Evolutionary conservation across 2,888 invertebrate genomes (phyloP), one percentile per base, ranked within the genome.

Genomic region (Gisinianus flammeolus): DNA sequence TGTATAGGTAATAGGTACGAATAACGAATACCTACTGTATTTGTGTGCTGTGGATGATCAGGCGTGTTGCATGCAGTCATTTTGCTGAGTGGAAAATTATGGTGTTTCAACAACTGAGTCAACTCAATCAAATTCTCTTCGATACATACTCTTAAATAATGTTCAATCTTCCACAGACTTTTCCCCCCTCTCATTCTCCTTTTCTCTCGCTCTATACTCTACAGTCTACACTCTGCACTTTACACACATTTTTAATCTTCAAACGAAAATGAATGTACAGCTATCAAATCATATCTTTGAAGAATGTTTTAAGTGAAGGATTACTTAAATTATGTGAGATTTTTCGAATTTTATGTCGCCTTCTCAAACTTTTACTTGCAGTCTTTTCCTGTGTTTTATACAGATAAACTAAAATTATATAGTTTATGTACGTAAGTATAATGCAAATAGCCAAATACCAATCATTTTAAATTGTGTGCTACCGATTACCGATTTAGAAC

Each of bases 71-170:
- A 62, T 62, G 62, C 26, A 62, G 26, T 62, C 12, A 28, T 6
- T n/a, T n/a, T 28, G 19, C 67, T 74, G 74, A 74, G 74, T 74
- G 74, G 74, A 66, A 74, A 74, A 74, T 74, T 74, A 74, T 66
- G 33, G 66, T 64, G 64, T 66, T 66, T 28, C 74, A 74, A 12
- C 35, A 33, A 24, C 66, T 62, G 44, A 74, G 74, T 74, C 66
- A 74, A 74, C 74, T 74, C 74, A 74, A 74, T 74, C 74, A 74
- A 74, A 74, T 64, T 74, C 66, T 64, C 30, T 64, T 2, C n/a
- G 8, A 31, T 33, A 31, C 67, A 30, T 33, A 31, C 19, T 33
- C 16, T 22, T 12, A 16, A 67, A 30, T 30, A 31, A 28, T 26
- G 2, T 64, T 26, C 64, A 24, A 64, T 22, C 28, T 64, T 26